These are phyloP conservation scores for Sebastolobus alascanus DNA, from an alignment of 2,797 vertebrate species.

Conservation along the genomic window DNA sequence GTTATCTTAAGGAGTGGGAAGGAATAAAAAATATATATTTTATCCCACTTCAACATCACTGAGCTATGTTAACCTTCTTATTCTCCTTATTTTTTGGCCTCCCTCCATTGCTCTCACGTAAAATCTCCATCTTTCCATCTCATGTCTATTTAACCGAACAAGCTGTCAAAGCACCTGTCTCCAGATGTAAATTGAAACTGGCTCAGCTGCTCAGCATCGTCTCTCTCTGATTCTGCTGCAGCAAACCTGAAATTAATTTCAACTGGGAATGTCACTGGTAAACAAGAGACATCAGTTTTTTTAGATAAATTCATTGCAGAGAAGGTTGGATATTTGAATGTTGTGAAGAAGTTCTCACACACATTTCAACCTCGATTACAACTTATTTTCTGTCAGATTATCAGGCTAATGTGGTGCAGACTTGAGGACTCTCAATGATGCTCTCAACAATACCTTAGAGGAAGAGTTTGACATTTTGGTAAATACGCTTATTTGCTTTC, in stretches of 20 bases:
- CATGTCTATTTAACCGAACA: slow-evolving; percentile 45
- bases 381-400: slow-evolving; percentile 1
- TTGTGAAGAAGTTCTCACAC: neutral
- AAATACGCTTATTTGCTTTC: neutral
- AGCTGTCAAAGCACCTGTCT: slow-evolving; percentile 41
- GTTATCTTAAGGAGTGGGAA: neutral
- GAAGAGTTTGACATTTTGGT: slow-evolving; percentile 1
- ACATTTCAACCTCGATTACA: slow-evolving; percentile 1
- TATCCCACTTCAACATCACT: neutral
- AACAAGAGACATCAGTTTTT: slow-evolving; percentile 6
- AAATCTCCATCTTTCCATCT: slow-evolving; percentile 26
- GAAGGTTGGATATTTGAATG: neutral
- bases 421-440: neutral
- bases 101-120: neutral
- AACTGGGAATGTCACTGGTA: neutral
- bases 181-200: slow-evolving; percentile 14
- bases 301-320: neutral
- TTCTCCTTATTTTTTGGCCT: neutral
- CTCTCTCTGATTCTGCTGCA: slow-evolving; percentile 20
- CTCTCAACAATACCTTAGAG: neutral
- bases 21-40: neutral
- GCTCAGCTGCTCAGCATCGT: slow-evolving; percentile 33
- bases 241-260: slow-evolving; percentile 11
- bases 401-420: too few species aligned
- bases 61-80: neutral